Percentiles rank a stretch among this genome's conserved stretches.
phyloP scores from a whole-genome alignment of 2,888 invertebrate species.

The Dasypogon diadema region DNA sequence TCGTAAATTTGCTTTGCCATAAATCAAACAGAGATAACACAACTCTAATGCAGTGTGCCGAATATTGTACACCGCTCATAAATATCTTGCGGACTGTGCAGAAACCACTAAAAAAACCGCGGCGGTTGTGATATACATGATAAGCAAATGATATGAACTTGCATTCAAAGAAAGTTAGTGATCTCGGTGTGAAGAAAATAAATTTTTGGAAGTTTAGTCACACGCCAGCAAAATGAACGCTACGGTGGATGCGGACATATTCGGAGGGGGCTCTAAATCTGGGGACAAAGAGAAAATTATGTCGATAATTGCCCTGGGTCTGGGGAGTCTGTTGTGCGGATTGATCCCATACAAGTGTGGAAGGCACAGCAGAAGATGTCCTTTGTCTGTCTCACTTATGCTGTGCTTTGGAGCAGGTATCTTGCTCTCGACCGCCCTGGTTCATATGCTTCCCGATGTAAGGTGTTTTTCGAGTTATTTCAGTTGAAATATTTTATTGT shows the following conservation, averaged over 20 bases:
- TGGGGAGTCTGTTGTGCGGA: conserved; percentile 79
- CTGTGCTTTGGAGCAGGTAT: conserved; percentile 87
- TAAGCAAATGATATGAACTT: too few species aligned
- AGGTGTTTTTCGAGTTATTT: conserved; percentile 50
- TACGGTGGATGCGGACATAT: neutral
- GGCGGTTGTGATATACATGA: too few species aligned
- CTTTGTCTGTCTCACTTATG: conserved; percentile 76
- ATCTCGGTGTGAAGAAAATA: neutral
- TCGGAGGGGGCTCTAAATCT: too few species aligned
- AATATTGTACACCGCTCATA: too few species aligned
- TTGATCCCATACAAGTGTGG: conserved; percentile 77
- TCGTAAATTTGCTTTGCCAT: too few species aligned
- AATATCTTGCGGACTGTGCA: too few species aligned
- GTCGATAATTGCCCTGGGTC: conserved; percentile 75
- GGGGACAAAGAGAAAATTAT: conserved; percentile 72
- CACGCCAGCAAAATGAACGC: neutral
- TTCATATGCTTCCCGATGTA: conserved; percentile 87
- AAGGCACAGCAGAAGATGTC: conserved; percentile 72
- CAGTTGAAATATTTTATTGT: neutral
- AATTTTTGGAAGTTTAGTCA: neutral
- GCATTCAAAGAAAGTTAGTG: neutral
- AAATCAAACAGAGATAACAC: too few species aligned
- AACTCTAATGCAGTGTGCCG: too few species aligned
- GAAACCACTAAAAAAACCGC: too few species aligned
- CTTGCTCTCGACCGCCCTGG: conserved; percentile 79